Conservation (phyloP, 2,888 invertebrate species). For the Flexamia atlantica region DNA sequence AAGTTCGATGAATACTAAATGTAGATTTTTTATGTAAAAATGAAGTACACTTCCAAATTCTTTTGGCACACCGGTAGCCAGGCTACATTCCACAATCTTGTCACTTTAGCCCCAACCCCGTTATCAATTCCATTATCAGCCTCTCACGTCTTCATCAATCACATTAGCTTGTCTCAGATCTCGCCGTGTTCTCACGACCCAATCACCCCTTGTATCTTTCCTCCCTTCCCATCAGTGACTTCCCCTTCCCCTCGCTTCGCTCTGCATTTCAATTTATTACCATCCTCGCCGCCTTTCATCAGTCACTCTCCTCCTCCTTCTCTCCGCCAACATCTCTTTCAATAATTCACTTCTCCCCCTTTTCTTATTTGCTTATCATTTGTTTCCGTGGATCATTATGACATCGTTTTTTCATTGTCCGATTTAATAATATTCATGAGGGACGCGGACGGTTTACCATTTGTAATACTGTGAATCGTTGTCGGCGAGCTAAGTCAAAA, state of each 20-base stretch:
- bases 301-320: constrained; percentile 19
- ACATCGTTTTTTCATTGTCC: constrained; percentile 40
- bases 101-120: not conserved
- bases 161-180: constrained; percentile 53
- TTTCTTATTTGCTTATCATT: constrained; percentile 51
- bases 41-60: not conserved
- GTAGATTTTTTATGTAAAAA: no score
- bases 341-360: constrained; percentile 46
- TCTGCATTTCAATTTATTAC: constrained; percentile 58
- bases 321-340: constrained; percentile 47
- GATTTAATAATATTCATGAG: constrained; percentile 2
- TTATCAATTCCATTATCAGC: constrained; percentile 33
- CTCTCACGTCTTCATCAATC: constrained; percentile 45
- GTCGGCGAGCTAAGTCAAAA: no score
- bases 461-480: no score
- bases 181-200: constrained; percentile 54
- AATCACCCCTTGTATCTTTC: constrained; percentile 53
- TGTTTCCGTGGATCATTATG: constrained; percentile 38
- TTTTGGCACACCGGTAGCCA: constrained; percentile 2
- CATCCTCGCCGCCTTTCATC: constrained; percentile 39
- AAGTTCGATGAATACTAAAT: no score
- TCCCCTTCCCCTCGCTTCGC: constrained; percentile 33
- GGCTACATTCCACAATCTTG: constrained; percentile 7
- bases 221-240: constrained; percentile 25
- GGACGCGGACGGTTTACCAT: no score